Conservation (phyloP, 2,113 vertebrate genomes). For the Istiophorus platypterus region DNA sequence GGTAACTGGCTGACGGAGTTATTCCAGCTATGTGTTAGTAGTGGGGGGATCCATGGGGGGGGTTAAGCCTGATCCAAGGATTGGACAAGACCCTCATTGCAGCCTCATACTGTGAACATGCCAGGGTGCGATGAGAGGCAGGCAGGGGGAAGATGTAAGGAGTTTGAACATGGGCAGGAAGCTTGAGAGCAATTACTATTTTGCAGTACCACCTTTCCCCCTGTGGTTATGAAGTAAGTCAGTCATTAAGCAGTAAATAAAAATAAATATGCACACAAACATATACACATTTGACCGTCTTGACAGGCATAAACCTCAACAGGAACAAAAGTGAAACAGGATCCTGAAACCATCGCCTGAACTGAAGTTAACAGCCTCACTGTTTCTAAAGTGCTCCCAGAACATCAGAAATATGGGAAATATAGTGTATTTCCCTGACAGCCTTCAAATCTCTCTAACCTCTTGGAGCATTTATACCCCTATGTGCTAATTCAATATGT, state of each 20-base stretch:
- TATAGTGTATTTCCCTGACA: constrained; percentile 46
- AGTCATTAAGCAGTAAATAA: constrained; percentile 43
- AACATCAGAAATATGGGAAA: constrained; percentile 39
- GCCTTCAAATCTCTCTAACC: constrained; percentile 23
- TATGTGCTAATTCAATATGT: constrained; percentile 21
- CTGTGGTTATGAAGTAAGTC: not conserved
- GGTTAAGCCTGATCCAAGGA: constrained; percentile 54
- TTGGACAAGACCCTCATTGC: constrained; percentile 45
- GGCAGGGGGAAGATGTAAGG: constrained; percentile 7
- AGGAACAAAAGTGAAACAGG: constrained; percentile 55
- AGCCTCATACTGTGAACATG: constrained; percentile 29
- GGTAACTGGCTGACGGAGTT: constrained; percentile 51
- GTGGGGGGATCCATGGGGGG: constrained; percentile 41
- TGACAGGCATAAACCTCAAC: constrained; percentile 52
- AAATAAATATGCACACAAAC: constrained; percentile 13
- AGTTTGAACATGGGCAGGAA: constrained; percentile 8
- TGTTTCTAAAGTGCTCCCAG: constrained; percentile 38
- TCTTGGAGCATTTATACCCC: constrained; percentile 16
- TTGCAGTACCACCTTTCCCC: constrained; percentile 12
- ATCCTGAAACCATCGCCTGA: constrained; percentile 37
- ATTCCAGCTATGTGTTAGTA: constrained; percentile 59
- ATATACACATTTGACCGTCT: constrained; percentile 26
- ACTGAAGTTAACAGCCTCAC: constrained; percentile 33
- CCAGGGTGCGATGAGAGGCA: constrained; percentile 13
- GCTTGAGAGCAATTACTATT: not conserved